Conservation (phyloP, 2,888 invertebrate species). For the Cryptus viduatorius region DNA sequence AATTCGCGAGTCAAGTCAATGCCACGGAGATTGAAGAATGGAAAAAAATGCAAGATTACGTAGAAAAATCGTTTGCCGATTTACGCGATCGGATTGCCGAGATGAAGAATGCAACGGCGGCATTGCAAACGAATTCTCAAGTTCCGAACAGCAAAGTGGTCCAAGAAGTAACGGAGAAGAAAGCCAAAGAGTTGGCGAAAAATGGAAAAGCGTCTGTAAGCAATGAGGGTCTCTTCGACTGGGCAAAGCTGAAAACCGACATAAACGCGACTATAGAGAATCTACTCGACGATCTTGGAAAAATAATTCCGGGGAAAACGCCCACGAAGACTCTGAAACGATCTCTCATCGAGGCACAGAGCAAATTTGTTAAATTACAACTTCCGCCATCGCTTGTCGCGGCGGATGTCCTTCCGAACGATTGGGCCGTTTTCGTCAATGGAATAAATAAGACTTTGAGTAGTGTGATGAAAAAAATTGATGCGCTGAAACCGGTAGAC, state of each 20-base stretch:
- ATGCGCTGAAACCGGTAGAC: constrained; percentile 13
- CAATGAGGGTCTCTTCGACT: constrained; percentile 39
- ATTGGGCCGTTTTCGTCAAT: constrained; percentile 43
- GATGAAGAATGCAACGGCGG: constrained; percentile 49
- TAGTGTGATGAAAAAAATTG: constrained; percentile 31
- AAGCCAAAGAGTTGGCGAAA: constrained; percentile 2
- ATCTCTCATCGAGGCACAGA: constrained; percentile 29
- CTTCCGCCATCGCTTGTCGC: not conserved
- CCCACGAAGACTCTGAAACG: constrained; percentile 24
- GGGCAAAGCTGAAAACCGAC: constrained; percentile 58
- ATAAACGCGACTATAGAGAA: constrained; percentile 65
- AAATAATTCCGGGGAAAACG: constrained; percentile 24
- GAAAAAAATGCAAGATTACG: constrained; percentile 57
- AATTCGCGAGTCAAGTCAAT: constrained; percentile 52
- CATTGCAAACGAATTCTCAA: not conserved
- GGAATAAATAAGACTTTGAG: constrained; percentile 37
- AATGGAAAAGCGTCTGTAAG: not conserved
- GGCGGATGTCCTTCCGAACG: constrained; percentile 5
- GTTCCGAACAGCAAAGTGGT: too few relatives aligned
- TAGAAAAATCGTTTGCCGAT: constrained; percentile 45
- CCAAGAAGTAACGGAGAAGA: constrained; percentile 21
- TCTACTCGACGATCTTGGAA: constrained; percentile 46
- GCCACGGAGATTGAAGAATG: constrained; percentile 60
- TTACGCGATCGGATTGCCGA: constrained; percentile 49
- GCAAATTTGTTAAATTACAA: constrained; percentile 35